Base-by-base conservation (phyloP, 2,888 invertebrate genomes). In the Orchesellides sinensis region DNA sequence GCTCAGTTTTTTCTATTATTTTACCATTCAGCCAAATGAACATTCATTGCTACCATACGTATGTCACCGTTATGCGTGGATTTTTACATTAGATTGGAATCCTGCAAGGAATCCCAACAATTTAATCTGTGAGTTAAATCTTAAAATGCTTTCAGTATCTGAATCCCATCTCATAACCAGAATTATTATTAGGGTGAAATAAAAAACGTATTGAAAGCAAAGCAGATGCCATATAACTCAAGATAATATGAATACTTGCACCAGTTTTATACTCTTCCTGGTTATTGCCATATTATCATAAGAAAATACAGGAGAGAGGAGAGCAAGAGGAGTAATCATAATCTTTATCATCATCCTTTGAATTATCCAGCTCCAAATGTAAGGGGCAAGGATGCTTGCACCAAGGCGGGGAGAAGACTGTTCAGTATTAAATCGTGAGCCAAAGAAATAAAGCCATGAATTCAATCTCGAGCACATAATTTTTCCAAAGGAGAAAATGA, bases 381-480 rank as follows among this genome's bases (percentile, higher is more conserved):
- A 66, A 47, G 66, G 47, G 66, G 66, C 66, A 66, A 25, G 66
- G 14, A n/a, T 17, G 40, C 29, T 54, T 21, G 25, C 35, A 61
- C n/a, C 63, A 56, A 70, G 70, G 70, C 27, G 70, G 78, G 54
- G 78, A 65, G 75, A 49, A 45, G 29, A 47, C 12, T 35, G 17
- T 32, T 35, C 65, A 47, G n/a, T 70, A 70, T 79, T 63, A 27
- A 69, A 49, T 78, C 70, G 79, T 72, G 80, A 80, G 80, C 12
- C 32, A 27, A 72, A 45, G 80, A 45, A 72, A 80, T 72, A 80
- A 80, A 79, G 78, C 78, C 78, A 72, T 80, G 80, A 80, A 80
- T 80, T 80, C 80, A 80, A 80, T 80, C 80, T 80, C 72, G 32
- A 80, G 72, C 80, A 72, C 80, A 80, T 80, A 80, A 80, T 80